Evolutionary conservation across 2,113 vertebrate genomes (phyloP), one percentile per base, ranked within the genome.

Genomic region (Cebidichthys violaceus): DNA sequence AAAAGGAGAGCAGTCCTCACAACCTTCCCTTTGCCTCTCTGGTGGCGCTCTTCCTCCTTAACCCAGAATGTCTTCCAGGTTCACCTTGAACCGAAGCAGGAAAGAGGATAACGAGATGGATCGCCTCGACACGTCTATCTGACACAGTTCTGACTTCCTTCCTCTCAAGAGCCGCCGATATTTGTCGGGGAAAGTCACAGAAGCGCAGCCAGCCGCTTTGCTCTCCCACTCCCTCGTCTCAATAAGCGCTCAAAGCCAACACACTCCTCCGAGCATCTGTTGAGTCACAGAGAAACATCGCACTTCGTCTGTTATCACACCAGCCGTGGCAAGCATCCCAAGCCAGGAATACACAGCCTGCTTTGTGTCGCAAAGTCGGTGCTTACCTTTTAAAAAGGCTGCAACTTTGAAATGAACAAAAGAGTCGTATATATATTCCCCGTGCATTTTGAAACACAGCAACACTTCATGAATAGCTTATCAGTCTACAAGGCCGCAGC

Each of bases 191-290:
- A 59, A 70, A 71, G 60, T 75, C 79, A n/a, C 35, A 71, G 83
- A 79, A 75, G 39, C 75, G 11, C 66, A 83, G 60, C 67, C 81
- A 55, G 82, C 64, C 80, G 39, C 84, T 41, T 29, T 68, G 70
- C 71, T 81, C n/a, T 15, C 77, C 70, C 72, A 75, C 85, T 84
- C 80, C 69, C 73, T 70, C 70, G 20, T 80, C 84, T 84, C 81
- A 81, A 45, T 65, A 86, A 66, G 57, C 52, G 57, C 66, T 75
- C 67, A 33, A 77, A 86, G 82, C 86, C 82, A 72, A 73, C 86
- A 68, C 85, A 87, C 88, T 90, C 77, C 81, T 90, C 89, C 66
- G 70, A 88, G 84, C 90, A 90, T 92, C 90, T 92, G 88, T 89
- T 71, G 84, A 86, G 83, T 85, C 80, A 77, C 85, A 88, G 77